phyloP scores from a whole-genome alignment of 2,113 vertebrate genomes.

The Artemisiospiza belli region DNA sequence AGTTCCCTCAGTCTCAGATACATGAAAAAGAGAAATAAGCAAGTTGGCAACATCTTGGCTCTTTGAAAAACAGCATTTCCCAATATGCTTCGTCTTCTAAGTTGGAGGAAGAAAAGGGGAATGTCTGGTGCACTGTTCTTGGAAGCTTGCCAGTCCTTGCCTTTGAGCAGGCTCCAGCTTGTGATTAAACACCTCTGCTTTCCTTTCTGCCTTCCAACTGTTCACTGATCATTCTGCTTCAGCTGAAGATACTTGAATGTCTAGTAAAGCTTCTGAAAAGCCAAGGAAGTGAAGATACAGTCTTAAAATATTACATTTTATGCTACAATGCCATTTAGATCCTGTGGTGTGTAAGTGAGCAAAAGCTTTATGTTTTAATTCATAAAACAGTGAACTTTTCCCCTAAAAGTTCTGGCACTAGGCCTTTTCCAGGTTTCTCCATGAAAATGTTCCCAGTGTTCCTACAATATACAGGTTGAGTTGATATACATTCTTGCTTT shows the following conservation, averaged over 20 bases:
- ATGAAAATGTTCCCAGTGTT: not conserved
- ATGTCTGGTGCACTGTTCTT: not conserved
- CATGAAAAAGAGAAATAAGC: not conserved
- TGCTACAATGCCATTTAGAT: not conserved
- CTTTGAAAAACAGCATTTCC: conserved; percentile 9
- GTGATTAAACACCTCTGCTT: conserved; percentile 53
- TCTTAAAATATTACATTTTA: not conserved
- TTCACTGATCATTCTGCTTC: not conserved
- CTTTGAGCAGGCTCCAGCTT: not conserved
- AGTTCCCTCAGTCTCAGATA: not conserved
- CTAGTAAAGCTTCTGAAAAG: conserved; percentile 3
- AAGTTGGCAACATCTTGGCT: not conserved
- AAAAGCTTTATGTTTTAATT: not conserved
- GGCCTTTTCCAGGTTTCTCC: not conserved
- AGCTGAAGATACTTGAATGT: not conserved
- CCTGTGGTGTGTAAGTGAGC: not conserved
- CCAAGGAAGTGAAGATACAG: not conserved
- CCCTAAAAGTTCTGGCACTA: not conserved
- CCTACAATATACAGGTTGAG: not conserved
- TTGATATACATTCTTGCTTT: not conserved
- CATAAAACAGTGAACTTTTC: not conserved
- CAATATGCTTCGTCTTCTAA: not conserved
- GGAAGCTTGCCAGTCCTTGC: conserved; percentile 20
- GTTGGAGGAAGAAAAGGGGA: not conserved
- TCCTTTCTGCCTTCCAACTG: conserved; percentile 18